Evolutionary conservation across 2,888 invertebrate species (phyloP), one percentile per base, ranked within the genome.

Genomic region (Penaeus monodon): DNA sequence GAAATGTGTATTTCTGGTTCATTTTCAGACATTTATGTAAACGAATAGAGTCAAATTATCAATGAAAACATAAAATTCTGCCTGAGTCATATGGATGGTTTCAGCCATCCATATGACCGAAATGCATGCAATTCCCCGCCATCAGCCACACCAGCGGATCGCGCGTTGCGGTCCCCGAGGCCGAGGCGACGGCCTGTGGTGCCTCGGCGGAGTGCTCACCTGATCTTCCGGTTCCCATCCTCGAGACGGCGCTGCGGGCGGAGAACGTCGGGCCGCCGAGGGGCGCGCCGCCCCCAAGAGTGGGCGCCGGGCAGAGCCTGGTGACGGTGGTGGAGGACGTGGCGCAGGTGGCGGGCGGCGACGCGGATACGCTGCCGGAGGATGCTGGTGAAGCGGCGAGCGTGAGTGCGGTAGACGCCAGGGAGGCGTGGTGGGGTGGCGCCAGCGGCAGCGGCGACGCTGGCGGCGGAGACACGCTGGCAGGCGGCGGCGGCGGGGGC

Each of bases 141-240:
- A 49, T 49, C 12, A 49, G 49, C 14, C 2, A 17, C 17, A 20
- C 57, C 17, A 57, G 17, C 10, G 57, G 17, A 17, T 14, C 10
- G 4, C 17, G 57, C 17, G 57, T 20, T 57, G 57, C 57, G 17
- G 10, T 44, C 57, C 14, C 17, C 17, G 17, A 57, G 17, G 3
- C 57, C 57, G 2, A 10, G 57, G 57, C 57, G 14, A 57, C 14
- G 73, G 29, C 0, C 29, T 6, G 29, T 14, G 22, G 73, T 22
- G 73, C 22, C 12, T 14, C 29, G 44, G 44, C 44, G 44, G 7
- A 44, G 44, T 66, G n/a, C 44, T 84, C 68, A 88, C 88, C 88
- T 76, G 88, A 85, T 57, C 88, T 77, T 29, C 85, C 81, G 44
- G 85, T 85, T 76, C 88, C 88, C 81, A 88, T 88, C 49, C 88